Conservation (phyloP, 2,888 invertebrate species). For the Idaea straminata region DNA sequence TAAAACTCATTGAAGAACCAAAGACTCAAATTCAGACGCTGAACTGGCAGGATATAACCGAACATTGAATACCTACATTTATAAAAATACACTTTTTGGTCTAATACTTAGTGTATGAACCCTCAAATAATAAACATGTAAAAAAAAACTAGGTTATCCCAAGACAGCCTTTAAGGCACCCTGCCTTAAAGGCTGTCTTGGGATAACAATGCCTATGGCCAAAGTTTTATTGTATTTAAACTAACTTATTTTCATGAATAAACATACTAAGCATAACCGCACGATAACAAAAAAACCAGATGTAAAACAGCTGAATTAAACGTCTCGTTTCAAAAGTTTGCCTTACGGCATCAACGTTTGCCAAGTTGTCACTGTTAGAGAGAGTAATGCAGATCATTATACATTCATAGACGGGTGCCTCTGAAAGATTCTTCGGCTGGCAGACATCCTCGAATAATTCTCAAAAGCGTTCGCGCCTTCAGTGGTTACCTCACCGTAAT, state of each 20-base stretch:
- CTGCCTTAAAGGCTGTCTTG: too few species aligned
- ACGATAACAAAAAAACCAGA: background rate
- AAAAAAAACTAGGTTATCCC: too few species aligned
- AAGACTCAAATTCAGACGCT: too few species aligned
- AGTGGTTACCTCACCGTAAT: constrained; percentile 65
- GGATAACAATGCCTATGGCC: too few species aligned
- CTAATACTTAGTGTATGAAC: too few species aligned
- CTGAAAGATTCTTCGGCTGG: constrained; percentile 60
- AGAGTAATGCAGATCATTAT: constrained; percentile 62
- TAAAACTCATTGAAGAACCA: too few species aligned
- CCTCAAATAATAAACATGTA: too few species aligned
- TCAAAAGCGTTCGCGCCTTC: constrained; percentile 58
- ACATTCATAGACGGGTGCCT: constrained; percentile 70
- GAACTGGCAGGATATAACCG: too few species aligned
- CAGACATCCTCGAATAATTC: constrained; percentile 56
- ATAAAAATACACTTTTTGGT: too few species aligned
- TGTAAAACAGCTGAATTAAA: background rate
- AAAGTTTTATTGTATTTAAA: too few species aligned
- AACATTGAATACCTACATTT: too few species aligned
- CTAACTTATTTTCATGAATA: background rate
- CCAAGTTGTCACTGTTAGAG: constrained; percentile 14
- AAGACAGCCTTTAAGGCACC: too few species aligned
- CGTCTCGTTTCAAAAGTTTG: constrained; percentile 5
- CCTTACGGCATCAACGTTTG: constrained; percentile 4
- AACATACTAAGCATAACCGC: background rate